phyloP scores from a whole-genome alignment of 2,888 invertebrate species.

The Xanthostigma xanthostigma region DNA sequence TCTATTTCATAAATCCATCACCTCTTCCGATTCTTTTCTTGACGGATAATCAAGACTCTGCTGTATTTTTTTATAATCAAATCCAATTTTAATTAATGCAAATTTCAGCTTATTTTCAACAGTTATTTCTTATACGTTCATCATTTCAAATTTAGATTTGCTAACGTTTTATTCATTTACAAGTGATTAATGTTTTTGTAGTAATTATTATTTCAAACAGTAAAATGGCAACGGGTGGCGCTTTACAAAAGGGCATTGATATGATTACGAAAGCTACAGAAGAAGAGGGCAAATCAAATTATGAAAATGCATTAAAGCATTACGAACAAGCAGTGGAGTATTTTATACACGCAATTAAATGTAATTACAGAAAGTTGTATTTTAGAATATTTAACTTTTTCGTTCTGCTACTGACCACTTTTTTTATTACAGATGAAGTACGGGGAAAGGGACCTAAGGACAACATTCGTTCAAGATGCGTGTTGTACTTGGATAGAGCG shows the following conservation, averaged over 20 bases:
- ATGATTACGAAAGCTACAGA: conserved; percentile 97
- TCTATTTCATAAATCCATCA: no score
- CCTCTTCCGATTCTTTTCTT: no score
- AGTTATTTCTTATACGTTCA: no score
- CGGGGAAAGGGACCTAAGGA: conserved; percentile 95
- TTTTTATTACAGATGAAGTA: conserved; percentile 73
- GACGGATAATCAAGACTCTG: no score
- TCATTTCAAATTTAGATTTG: neutral
- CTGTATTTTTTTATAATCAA: no score
- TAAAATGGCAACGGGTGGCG: conserved; percentile 50
- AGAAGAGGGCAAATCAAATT: conserved; percentile 95
- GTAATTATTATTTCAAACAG: neutral
- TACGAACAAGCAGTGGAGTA: conserved; percentile 98
- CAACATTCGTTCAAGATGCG: conserved; percentile 86
- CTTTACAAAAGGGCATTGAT: conserved; percentile 93
- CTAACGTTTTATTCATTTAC: neutral
- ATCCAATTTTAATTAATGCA: no score
- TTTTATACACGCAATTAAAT: conserved; percentile 97
- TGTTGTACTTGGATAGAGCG: conserved; percentile 89
- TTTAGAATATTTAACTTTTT: neutral
- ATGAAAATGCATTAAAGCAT: conserved; percentile 85
- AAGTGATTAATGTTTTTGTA: neutral
- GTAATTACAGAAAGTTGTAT: conserved; percentile 34
- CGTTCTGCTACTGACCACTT: neutral
- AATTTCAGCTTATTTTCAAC: no score